A percentile compares a stretch with the other conserved stretches of the same genome.
These are phyloP conservation scores for Melanotaenia nigrans DNA, from an alignment of 2,797 vertebrate species.

Conservation along the genomic window DNA sequence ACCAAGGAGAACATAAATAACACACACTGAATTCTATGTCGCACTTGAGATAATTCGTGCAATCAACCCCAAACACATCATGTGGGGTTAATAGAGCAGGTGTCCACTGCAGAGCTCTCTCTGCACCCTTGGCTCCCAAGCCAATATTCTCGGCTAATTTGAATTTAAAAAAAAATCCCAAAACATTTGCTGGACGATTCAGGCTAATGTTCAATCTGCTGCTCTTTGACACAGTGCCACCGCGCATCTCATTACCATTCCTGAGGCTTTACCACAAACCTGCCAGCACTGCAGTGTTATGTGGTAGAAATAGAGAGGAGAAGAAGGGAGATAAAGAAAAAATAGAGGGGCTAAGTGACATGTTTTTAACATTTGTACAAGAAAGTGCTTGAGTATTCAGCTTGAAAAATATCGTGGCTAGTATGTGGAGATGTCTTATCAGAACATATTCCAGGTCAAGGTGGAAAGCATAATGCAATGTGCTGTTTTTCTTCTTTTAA, in stretches of 20 bases:
- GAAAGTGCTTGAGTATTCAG: conserved; percentile 38
- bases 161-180: conserved; percentile 57
- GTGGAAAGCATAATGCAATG: conserved; percentile 35
- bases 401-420: conserved; percentile 38
- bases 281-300: conserved; percentile 60
- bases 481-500: conserved; percentile 9
- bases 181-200: conserved; percentile 80
- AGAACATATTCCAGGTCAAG: conserved; percentile 55
- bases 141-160: conserved; percentile 73
- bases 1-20: conserved; percentile 34
- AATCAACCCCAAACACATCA: conserved; percentile 65
- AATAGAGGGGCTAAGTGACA: conserved; percentile 8
- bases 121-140: conserved; percentile 58
- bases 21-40: conserved; percentile 30
- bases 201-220: conserved; percentile 83
- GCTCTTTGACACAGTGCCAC: conserved; percentile 81
- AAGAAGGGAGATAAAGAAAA: conserved; percentile 22
- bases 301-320: conserved; percentile 39
- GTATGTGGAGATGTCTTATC: conserved; percentile 36
- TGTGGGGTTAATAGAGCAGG: conserved; percentile 81
- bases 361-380: conserved; percentile 35
- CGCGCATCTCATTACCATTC: conserved; percentile 75
- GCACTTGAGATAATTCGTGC: conserved; percentile 55
- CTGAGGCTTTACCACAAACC: conserved; percentile 57
- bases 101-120: conserved; percentile 72